Evolutionary conservation across 2,113 vertebrate genomes (phyloP).

Genomic region (Mirounga angustirostris): DNA sequence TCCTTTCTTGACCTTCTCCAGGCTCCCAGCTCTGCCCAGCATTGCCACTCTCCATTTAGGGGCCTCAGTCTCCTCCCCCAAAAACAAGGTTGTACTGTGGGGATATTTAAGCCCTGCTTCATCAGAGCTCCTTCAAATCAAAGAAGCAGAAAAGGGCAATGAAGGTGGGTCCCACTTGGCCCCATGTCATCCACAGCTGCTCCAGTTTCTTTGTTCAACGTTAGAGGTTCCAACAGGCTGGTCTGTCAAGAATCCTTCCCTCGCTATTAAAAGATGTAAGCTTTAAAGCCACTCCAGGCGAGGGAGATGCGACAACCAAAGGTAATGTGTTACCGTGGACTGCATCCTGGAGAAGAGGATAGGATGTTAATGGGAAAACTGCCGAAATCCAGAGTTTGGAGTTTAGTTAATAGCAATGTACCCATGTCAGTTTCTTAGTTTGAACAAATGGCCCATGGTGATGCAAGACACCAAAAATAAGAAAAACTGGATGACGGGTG

Average conservation of each 20-base stretch:
- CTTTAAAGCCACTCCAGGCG: neutral
- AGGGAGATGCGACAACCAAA: neutral
- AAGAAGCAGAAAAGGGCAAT: neutral
- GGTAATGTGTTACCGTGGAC: neutral
- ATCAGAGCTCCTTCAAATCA: neutral
- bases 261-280: neutral
- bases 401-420: neutral
- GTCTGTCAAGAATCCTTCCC: neutral
- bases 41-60: neutral
- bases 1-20: neutral
- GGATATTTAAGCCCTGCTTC: neutral
- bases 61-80: neutral
- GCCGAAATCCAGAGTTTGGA: neutral
- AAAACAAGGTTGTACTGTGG: neutral
- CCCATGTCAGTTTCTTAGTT: neutral
- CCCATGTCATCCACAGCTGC: neutral
- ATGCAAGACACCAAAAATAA: neutral
- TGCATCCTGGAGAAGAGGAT: neutral
- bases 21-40: neutral
- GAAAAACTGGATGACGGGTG: neutral
- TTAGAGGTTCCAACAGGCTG: neutral
- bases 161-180: neutral
- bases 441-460: neutral
- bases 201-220: neutral
- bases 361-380: neutral